Percentiles rank a stretch among this genome's conserved stretches.
phyloP scores from a whole-genome alignment of 1,140 invertebrate species.

The Dermatophagoides farinae region DNA sequence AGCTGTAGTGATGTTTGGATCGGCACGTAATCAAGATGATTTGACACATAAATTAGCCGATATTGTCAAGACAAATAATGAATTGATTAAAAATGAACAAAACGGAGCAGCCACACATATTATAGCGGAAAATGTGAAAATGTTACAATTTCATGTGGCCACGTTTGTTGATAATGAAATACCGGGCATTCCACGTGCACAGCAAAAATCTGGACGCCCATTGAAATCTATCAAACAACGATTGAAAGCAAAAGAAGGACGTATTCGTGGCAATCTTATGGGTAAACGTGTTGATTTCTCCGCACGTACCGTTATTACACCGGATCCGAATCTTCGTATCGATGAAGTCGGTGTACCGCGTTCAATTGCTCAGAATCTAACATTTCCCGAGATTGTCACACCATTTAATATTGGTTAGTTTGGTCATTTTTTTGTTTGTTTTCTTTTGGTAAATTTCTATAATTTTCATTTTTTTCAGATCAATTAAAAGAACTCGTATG shows the following conservation, averaged over 20 bases:
- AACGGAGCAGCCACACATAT: slow-evolving; percentile 90
- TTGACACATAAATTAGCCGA: slow-evolving; percentile 95
- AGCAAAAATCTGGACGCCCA: slow-evolving; percentile 96
- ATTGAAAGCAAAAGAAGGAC: slow-evolving; percentile 71
- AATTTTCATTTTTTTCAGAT: slow-evolving; percentile 99
- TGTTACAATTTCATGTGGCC: slow-evolving; percentile 96
- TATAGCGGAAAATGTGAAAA: slow-evolving; percentile 85
- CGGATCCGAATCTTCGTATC: slow-evolving; percentile 93
- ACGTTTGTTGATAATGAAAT: slow-evolving; percentile 96
- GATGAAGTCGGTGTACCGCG: slow-evolving; percentile 96
- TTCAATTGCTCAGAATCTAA: slow-evolving; percentile 95
- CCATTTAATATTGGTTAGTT: slow-evolving; percentile 90
- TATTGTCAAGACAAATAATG: slow-evolving; percentile 97
- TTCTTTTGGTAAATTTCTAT: slow-evolving; percentile 78
- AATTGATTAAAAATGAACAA: slow-evolving; percentile 80
- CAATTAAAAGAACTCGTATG: slow-evolving; percentile 81
- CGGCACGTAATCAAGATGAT: slow-evolving; percentile 94
- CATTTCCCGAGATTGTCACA: slow-evolving; percentile 97
- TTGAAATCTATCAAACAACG: slow-evolving; percentile 82
- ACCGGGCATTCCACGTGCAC: slow-evolving; percentile 85
- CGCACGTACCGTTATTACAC: slow-evolving; percentile 95
- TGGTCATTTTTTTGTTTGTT: slow-evolving; percentile 92
- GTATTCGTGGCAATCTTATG: slow-evolving; percentile 97
- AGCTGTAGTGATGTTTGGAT: slow-evolving; percentile 96
- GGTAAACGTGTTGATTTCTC: slow-evolving; percentile 99